Evolutionary conservation across 2,113 vertebrate species (phyloP).

Genomic region (Lutjanus erythropterus): DNA sequence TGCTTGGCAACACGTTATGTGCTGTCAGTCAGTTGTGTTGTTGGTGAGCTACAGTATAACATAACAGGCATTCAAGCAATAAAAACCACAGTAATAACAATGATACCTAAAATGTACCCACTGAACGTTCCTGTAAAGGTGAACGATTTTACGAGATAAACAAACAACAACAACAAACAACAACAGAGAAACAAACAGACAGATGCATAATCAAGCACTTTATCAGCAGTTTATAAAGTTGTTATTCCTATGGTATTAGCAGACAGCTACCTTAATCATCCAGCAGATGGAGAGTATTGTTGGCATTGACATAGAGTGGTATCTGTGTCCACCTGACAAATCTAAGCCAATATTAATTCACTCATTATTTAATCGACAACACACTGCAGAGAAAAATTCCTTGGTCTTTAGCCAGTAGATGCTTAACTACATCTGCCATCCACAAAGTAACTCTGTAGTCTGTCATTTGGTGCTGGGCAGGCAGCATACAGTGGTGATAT

Average conservation of each 20-base stretch:
- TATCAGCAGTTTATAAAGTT: neutral
- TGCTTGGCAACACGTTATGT: constrained; percentile 1
- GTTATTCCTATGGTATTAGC: neutral
- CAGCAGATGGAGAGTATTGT: neutral
- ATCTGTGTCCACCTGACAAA: neutral
- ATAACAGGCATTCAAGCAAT: neutral
- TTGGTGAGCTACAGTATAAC: neutral
- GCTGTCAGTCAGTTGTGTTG: neutral
- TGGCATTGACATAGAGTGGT: neutral
- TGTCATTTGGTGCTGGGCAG: neutral
- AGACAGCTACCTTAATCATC: neutral
- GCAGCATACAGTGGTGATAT: neutral
- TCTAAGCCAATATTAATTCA: neutral
- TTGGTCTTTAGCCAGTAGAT: neutral
- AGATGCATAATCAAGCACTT: neutral
- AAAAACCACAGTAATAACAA: neutral
- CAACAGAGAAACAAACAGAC: neutral
- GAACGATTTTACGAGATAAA: neutral
- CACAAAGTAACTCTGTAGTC: neutral
- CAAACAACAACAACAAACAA: too few relatives aligned
- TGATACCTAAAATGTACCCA: neutral
- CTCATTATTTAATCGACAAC: neutral
- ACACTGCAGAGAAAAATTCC: neutral
- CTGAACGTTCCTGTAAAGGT: neutral
- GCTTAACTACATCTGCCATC: neutral